These are phyloP conservation scores for Lasioglossum pauxillum DNA, from an alignment of 2,888 invertebrate genomes.

Conservation along the genomic window DNA sequence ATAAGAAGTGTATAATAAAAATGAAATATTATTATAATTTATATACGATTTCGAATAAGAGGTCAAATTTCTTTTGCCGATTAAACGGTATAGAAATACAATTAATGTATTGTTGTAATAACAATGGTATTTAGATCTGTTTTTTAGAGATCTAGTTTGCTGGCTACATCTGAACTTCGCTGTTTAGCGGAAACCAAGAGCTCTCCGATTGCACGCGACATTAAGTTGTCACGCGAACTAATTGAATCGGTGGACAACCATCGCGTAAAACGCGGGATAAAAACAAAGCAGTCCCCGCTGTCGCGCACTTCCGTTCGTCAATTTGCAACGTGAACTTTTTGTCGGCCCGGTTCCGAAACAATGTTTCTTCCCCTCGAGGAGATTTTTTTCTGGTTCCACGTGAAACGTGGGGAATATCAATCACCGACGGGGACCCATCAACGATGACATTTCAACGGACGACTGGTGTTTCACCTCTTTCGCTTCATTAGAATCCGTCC, in stretches of 20 bases:
- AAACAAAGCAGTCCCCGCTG: background rate
- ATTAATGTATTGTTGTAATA: background rate
- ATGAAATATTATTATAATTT: background rate
- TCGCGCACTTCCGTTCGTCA: slow-evolving; percentile 16
- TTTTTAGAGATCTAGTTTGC: background rate
- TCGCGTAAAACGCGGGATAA: background rate
- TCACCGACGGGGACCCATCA: slow-evolving; percentile 32
- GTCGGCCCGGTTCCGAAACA: background rate
- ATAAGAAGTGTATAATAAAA: too few relatives aligned
- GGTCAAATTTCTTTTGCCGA: background rate
- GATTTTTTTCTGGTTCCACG: background rate
- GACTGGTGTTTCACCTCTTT: slow-evolving; percentile 17
- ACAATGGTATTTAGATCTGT: background rate
- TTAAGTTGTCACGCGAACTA: slow-evolving; percentile 1
- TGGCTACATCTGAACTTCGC: background rate
- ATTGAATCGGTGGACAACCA: background rate
- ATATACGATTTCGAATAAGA: background rate
- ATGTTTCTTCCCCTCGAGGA: background rate
- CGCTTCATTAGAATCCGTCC: slow-evolving; percentile 18
- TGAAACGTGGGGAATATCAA: slow-evolving; percentile 31
- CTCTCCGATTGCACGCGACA: background rate
- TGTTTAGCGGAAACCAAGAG: background rate
- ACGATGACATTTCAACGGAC: slow-evolving; percentile 30
- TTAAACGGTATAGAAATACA: too few relatives aligned
- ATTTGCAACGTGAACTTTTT: background rate